Evolutionary conservation across 2,113 vertebrate species (phyloP).

Genomic region (Oncorhynchus gorbuscha): DNA sequence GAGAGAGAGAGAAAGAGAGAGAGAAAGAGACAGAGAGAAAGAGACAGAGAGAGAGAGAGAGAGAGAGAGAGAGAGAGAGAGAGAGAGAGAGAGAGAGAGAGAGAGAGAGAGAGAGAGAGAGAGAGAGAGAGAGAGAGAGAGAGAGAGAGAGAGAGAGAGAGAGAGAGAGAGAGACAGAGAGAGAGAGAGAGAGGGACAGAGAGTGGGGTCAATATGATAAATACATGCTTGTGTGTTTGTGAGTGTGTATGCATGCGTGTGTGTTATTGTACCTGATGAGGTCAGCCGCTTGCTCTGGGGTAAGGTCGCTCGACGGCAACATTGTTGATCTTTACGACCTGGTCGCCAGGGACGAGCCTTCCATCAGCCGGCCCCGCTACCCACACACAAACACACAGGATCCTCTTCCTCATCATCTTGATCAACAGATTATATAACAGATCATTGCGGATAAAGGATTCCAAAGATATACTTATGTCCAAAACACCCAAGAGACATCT

Average conservation of each 20-base stretch:
- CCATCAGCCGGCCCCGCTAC: slow-evolving; percentile 89
- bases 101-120: no score
- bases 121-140: no score
- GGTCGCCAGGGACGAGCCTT: slow-evolving; percentile 89
- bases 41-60: background rate
- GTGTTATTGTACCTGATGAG: slow-evolving; percentile 83
- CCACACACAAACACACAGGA: slow-evolving; percentile 20
- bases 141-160: no score
- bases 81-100: no score
- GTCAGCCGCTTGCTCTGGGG: slow-evolving; percentile 78
- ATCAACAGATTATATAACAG: background rate
- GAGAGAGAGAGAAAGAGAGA: background rate
- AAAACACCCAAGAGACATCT: no score
- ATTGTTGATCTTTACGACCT: slow-evolving; percentile 86
- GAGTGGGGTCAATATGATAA: background rate
- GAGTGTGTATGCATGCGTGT: background rate
- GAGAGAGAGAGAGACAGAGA: no score
- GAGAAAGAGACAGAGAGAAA: background rate
- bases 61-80: no score
- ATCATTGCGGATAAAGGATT: background rate
- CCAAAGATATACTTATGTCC: no score
- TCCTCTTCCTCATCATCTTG: background rate
- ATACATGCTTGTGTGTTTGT: background rate
- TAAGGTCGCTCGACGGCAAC: slow-evolving; percentile 75
- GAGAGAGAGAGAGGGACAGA: background rate